Evolutionary conservation across 1,140 invertebrate species (phyloP).

Genomic region (Helicoverpa zea): DNA sequence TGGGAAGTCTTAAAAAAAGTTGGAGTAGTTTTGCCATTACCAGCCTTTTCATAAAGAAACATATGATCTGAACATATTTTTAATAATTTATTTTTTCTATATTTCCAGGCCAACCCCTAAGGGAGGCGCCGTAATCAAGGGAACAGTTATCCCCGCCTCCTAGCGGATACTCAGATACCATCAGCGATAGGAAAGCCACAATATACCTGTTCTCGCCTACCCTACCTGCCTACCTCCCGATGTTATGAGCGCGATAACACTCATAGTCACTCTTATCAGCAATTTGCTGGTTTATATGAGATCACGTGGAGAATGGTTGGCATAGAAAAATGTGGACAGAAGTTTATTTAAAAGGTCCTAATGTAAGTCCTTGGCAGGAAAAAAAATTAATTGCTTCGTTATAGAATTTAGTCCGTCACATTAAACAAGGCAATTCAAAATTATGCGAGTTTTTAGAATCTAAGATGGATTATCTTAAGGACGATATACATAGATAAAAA

Average conservation of each 20-base stretch:
- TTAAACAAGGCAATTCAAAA: too few species aligned
- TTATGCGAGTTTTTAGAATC: too few species aligned
- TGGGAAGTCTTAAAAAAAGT: neutral
- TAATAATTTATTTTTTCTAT: too few species aligned
- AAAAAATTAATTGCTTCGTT: too few species aligned
- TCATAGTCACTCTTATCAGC: conserved; percentile 26
- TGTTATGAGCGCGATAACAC: conserved; percentile 23
- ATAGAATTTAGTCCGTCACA: too few species aligned
- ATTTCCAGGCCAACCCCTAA: neutral
- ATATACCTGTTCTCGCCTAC: conserved; percentile 29
- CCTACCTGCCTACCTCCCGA: conserved; percentile 21
- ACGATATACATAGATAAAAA: too few species aligned
- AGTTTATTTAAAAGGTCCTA: neutral
- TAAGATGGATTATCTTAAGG: too few species aligned
- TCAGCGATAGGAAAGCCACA: conserved; percentile 13
- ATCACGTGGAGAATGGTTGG: neutral
- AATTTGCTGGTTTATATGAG: conserved; percentile 25
- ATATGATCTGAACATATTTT: too few species aligned
- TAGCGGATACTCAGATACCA: conserved; percentile 16
- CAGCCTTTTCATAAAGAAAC: too few species aligned
- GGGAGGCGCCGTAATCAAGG: conserved; percentile 1
- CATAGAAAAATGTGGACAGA: neutral
- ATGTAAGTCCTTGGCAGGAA: too few species aligned
- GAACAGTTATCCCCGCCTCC: conserved; percentile 24
- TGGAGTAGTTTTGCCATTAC: too few species aligned